Conservation (phyloP, 2,888 invertebrate species). For the Watsonalla binaria region DNA sequence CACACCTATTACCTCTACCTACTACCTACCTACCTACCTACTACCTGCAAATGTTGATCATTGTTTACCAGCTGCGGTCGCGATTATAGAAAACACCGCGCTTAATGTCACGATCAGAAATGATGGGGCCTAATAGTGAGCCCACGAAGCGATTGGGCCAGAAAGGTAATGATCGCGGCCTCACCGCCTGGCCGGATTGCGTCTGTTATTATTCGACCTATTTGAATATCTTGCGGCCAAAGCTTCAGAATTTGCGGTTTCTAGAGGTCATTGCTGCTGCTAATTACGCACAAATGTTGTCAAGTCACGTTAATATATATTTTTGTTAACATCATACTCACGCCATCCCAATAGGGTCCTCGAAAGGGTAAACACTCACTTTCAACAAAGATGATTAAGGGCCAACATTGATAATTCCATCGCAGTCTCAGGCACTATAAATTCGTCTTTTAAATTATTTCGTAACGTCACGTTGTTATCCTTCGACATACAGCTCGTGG, state of each 20-base stretch:
- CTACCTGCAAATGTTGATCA: not conserved
- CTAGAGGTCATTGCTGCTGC: constrained; percentile 9
- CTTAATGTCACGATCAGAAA: constrained; percentile 29
- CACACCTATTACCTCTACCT: too few species aligned
- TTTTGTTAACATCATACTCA: constrained; percentile 7
- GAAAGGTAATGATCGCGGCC: constrained; percentile 45
- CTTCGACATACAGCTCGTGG: too few species aligned
- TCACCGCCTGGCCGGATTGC: constrained; percentile 53
- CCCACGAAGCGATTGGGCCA: constrained; percentile 58
- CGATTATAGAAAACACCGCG: constrained; percentile 17
- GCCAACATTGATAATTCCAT: too few species aligned
- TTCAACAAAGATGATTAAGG: too few species aligned
- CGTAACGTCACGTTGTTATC: too few species aligned
- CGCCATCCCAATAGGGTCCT: not conserved
- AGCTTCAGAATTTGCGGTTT: constrained; percentile 6
- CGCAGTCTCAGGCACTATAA: too few species aligned
- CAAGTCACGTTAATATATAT: constrained; percentile 5
- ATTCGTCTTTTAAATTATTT: too few species aligned
- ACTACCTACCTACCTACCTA: not conserved
- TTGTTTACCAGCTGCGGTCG: constrained; percentile 2
- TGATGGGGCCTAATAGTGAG: constrained; percentile 46
- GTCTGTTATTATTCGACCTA: constrained; percentile 1
- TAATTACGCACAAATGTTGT: constrained; percentile 5
- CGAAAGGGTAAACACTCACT: too few species aligned
- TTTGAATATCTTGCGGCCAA: not conserved